These are phyloP conservation scores for Glandiceps talaboti DNA, from an alignment of 53 echinoderm and acorn worm genomes.

Conservation along the genomic window DNA sequence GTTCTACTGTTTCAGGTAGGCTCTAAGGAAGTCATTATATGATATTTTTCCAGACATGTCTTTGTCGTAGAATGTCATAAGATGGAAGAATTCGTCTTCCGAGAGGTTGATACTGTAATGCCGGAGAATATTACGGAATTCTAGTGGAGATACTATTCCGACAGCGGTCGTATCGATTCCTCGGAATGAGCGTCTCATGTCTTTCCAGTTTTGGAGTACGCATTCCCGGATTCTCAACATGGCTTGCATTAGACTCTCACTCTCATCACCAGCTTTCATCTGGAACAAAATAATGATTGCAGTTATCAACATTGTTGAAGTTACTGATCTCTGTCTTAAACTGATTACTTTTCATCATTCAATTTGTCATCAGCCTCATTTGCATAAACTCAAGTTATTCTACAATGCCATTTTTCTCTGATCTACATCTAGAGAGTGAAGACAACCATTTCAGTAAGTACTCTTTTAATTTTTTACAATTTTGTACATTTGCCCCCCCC, in stretches of 20 bases:
- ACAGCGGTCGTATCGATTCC: conserved; percentile 50
- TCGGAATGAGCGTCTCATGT: conserved; percentile 74
- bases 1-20: conserved; percentile 28
- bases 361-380: neutral
- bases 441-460: too few species aligned
- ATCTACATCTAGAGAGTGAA: too few species aligned
- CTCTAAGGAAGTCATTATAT: conserved; percentile 91
- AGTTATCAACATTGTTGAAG: too few species aligned
- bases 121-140: conserved; percentile 76
- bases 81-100: conserved; percentile 93
- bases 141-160: conserved; percentile 54
- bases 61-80: conserved; percentile 94
- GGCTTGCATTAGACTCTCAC: conserved; percentile 59
- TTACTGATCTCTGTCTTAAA: neutral
- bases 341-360: neutral
- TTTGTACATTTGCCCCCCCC: too few species aligned
- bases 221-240: conserved; percentile 78
- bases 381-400: neutral
- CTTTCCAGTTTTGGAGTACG: conserved; percentile 74
- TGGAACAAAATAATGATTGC: conserved; percentile 10
- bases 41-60: conserved; percentile 63
- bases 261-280: conserved; percentile 56
- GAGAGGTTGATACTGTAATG: conserved; percentile 88
- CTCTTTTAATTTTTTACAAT: too few species aligned
- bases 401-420: too few species aligned